A percentile compares a stretch with the other conserved stretches of the same genome.
These are phyloP conservation scores for Clostera curtula DNA, from an alignment of 2,888 invertebrate species.

Conservation along the genomic window DNA sequence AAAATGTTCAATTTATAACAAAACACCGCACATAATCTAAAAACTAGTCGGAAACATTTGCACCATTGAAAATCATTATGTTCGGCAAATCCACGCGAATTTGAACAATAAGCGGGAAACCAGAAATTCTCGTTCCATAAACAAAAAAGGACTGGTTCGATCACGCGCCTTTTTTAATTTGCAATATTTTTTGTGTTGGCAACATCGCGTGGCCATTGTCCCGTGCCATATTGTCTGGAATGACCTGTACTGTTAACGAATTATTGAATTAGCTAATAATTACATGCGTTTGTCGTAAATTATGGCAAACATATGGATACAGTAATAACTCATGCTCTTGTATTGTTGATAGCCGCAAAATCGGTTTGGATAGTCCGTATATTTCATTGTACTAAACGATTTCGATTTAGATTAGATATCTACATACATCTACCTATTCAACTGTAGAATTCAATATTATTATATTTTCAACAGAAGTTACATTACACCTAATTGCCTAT, in stretches of 20 bases:
- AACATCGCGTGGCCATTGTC: constrained; percentile 37
- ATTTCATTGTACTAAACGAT: background rate
- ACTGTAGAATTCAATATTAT: too few species aligned
- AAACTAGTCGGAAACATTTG: constrained; percentile 46
- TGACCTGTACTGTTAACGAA: constrained; percentile 60
- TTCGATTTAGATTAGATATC: background rate
- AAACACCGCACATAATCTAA: constrained; percentile 41
- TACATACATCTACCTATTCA: background rate
- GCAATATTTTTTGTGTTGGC: constrained; percentile 40
- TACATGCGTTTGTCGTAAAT: constrained; percentile 40
- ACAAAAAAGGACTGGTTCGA: constrained; percentile 42
- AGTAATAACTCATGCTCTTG: constrained; percentile 15
- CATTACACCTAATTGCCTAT: too few species aligned
- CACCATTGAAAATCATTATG: constrained; percentile 52
- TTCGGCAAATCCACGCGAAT: constrained; percentile 59
- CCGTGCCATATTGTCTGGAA: constrained; percentile 49
- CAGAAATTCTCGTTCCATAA: constrained; percentile 53
- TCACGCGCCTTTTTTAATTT: constrained; percentile 63
- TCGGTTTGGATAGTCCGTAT: too few species aligned
- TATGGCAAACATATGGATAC: constrained; percentile 13
- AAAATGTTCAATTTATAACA: constrained; percentile 42
- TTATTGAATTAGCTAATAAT: constrained; percentile 65
- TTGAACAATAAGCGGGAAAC: constrained; percentile 40
- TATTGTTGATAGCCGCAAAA: constrained; percentile 9
- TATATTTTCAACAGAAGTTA: too few species aligned